Evolutionary conservation across 2,888 invertebrate species (phyloP), one percentile per base, ranked within the genome.

Genomic region (Mycogona germanica): DNA sequence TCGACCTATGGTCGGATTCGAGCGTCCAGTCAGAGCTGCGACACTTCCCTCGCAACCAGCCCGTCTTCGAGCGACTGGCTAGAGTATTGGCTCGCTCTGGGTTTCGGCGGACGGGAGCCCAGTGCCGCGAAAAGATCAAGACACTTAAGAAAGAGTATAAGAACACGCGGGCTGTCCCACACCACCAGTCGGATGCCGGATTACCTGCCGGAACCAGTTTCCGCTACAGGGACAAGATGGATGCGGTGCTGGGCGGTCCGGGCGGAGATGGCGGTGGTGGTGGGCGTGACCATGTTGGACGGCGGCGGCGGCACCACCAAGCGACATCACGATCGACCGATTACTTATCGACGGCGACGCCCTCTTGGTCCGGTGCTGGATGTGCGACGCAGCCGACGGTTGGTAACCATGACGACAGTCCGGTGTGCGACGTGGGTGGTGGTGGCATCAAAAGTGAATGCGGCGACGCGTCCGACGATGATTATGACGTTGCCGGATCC

Each of bases 41-140:
- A 21, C 32, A 37, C n/a, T 48, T 17, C 17, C 49, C 49, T 21
- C 35, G 49, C 14, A 48, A 48, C 35, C 49, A 48, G 21, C 49
- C 49, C 1, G 49, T 48, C 2, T 48, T 48, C 21, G 49, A 48
- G 7, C 49, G 49, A 14, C 32, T 48, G 23, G 49, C 49, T 1
- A 9, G 25, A 14, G 21, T 35, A 9, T 21, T 48, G 37, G 23
- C 23, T 19, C 9, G 17, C 12, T 35, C 19, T 17, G 49, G 49
- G 7, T 48, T 35, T 12, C 21, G n/a, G 2, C 30, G 49, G n/a
- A 48, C 32, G 17, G 35, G 35, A 12, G 23, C 32, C 6, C 49
- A 48, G n/a, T 48, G 49, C 26, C 49, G 49, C 5, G 49, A 48
- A 32, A 48, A 48, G 37, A 37, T 48, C 23, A 48, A 48, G 49